Percentiles rank a stretch among this genome's conserved stretches.
Conservation (phyloP, 2,888 invertebrate genomes). For the Elaeidobius kamerunicus region DNA sequence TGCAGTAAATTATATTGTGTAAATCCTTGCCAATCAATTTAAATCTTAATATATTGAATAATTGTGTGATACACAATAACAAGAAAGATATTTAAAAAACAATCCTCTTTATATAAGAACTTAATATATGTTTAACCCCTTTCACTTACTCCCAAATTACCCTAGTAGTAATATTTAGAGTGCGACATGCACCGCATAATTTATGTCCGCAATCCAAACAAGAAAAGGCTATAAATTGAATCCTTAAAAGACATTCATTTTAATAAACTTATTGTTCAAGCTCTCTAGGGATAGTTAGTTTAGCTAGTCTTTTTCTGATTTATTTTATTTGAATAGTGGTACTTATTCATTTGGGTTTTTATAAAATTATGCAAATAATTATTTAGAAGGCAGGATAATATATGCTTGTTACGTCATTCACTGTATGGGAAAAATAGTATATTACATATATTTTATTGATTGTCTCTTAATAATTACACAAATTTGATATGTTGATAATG, state of each 20-base stretch:
- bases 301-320: constrained; percentile 12
- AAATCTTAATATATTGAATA: too few relatives aligned
- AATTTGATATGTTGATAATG: too few relatives aligned
- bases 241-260: constrained; percentile 28
- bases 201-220: constrained; percentile 38
- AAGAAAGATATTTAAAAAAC: too few relatives aligned
- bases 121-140: constrained; percentile 1
- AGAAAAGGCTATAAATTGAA: constrained; percentile 32
- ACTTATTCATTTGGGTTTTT: constrained; percentile 11
- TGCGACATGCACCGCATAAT: constrained; percentile 21
- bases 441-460: too few relatives aligned
- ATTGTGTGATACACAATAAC: too few relatives aligned
- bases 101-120: neutral
- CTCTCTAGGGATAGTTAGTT: constrained; percentile 36
- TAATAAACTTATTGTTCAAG: constrained; percentile 38
- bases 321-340: constrained; percentile 19
- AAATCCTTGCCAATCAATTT: too few relatives aligned
- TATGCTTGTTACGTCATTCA: too few relatives aligned
- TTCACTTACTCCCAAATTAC: constrained; percentile 1
- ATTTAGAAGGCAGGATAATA: too few relatives aligned
- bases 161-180: constrained; percentile 9
- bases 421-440: too few relatives aligned
- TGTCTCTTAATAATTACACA: too few relatives aligned
- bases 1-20: too few relatives aligned
- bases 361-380: too few relatives aligned